Evolutionary conservation across 1,140 invertebrate genomes (phyloP), one percentile per base, ranked within the genome.

Genomic region (Proctacanthus coquilletti): DNA sequence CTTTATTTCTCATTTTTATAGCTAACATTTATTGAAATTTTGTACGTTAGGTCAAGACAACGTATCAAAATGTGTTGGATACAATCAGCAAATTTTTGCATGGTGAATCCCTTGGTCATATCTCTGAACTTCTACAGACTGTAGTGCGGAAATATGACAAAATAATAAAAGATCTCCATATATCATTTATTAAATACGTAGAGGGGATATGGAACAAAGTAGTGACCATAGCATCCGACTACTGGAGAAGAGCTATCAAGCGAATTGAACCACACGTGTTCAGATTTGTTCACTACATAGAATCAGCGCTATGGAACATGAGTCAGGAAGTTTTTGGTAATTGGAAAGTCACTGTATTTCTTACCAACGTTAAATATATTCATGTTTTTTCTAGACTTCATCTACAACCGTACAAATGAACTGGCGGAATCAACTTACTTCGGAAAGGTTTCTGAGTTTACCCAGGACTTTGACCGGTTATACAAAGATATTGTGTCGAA

Each of bases 371-470:
- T n/a, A n/a, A n/a, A n/a, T n/a, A n/a, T n/a, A n/a, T n/a, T n/a
- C n/a, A 4, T 35, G 6, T 19, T 43, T 39, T 41, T 59, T 55
- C 57, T 64, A 71, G 82, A 85, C 43, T 86, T 85, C 47, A 68
- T 88, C 30, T 84, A 85, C 45, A 74, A 80, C 20, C 69, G 79
- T 3, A 75, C 75, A 36, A 75, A 78, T 31, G 81, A 85, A 44
- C 55, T 88, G 25, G 74, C 83, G 2, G 73, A 74, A n/a, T 82
- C 80, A 0, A 74, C 78, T 0, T 85, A 84, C 46, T 86, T 82
- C 47, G 74, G 74, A 38, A 73, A 77, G 47, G 72, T 86, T 10
- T 70, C 77, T 1, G 77, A 80, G 30, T 77, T 88, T 39, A 79
- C 80, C 0, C 76, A 81, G 32, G 80, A 88, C 52, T 61, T 86